Base-by-base conservation (phyloP, 35 echinoderm and acorn worm species). In the Holothuria glaberrima region DNA sequence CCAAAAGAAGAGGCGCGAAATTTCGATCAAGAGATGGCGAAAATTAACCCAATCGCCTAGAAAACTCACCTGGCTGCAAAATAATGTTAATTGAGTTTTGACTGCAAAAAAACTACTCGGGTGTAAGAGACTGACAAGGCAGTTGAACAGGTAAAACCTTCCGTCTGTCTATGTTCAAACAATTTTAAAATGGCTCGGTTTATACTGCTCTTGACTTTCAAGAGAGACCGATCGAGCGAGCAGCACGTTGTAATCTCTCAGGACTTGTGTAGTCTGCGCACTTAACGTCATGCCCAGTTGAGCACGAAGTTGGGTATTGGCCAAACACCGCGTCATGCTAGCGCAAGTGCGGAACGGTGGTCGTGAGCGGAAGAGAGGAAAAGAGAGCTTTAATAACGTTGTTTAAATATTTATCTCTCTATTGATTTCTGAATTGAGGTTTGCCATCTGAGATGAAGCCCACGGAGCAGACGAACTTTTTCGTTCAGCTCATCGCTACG, bases 41-140 rank as follows among this genome's bases (percentile, higher is more conserved):
- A 87, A 87, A 87, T 52, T 71, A 69, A 87, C 60, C 85, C 66
- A 67, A 87, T 69, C 66, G 61, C 44, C 66, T 36, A 48, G 65
- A 71, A 87, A 87, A 87, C 61, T 67, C 85, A 87, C 85, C 85
- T 87, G 85, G 60, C 44, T 59, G 85, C 31, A 71, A 54, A 87
- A 87, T 87, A 87, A 87, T 69, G 85, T 87, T 87, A 87, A 87
- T 87, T 87, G 85, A 71, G 85, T 87, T 87, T 87, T 87, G 85
- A 87, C 85, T 87, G 85, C 62, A 52, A 52, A 48, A 34, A 84
- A 48, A 60, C 38, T 33, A 50, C 41, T 87, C 85, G 67, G 85
- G 85, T 87, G 85, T 69, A 20, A 87, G 22, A 71, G 80, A 84
- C 6, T 59, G 52, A 84, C 80, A 78, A 59, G 80, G 80, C 20